These are phyloP conservation scores for Falco berigora DNA, from an alignment of 2,797 vertebrate genomes.

Conservation along the genomic window DNA sequence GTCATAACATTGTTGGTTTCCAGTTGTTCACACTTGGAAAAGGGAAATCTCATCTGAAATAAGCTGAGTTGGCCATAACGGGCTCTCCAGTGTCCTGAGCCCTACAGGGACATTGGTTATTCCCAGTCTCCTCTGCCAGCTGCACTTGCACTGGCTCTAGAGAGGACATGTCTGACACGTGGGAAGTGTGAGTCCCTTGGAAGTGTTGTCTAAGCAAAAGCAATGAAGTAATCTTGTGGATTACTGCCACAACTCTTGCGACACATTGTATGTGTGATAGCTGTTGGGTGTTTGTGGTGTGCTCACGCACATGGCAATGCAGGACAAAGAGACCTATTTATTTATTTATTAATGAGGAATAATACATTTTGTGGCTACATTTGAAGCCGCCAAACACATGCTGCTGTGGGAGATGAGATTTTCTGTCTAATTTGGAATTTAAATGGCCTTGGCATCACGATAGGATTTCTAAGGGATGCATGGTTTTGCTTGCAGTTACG, in stretches of 20 bases:
- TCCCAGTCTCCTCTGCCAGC: neutral
- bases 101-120: neutral
- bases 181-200: neutral
- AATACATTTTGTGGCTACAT: neutral
- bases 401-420: neutral
- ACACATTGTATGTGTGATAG: neutral
- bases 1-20: neutral
- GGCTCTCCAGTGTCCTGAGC: neutral
- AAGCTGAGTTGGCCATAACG: neutral
- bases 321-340: neutral
- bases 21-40: neutral
- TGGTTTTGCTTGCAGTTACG: neutral
- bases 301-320: neutral
- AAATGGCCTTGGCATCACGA: neutral
- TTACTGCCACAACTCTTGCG: neutral
- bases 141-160: fast-evolving
- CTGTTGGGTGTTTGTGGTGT: neutral
- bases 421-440: neutral
- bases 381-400: neutral
- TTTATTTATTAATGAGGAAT: neutral
- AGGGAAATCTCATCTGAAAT: neutral
- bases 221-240: neutral
- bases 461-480: neutral
- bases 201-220: neutral
- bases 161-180: neutral